phyloP scores from a whole-genome alignment of 1,140 invertebrate genomes.

The Lasioglossum baleicum region DNA sequence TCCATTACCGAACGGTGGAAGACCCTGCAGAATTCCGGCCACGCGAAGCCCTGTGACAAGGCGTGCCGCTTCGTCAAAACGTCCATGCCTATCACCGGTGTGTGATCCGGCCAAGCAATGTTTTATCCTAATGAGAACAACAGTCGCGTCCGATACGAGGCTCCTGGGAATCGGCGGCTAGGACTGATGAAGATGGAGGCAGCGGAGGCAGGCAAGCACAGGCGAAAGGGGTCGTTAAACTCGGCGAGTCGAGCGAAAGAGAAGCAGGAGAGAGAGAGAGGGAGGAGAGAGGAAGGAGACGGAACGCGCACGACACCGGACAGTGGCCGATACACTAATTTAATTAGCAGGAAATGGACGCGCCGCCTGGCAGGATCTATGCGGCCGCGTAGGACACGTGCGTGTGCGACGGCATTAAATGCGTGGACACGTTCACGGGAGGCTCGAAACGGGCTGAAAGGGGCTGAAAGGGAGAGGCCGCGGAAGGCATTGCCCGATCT shows the following conservation, averaged over 20 bases:
- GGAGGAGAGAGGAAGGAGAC: slow-evolving; percentile 21
- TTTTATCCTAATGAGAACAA: slow-evolving; percentile 78
- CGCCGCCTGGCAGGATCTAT: slow-evolving; percentile 47
- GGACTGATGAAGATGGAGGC: slow-evolving; percentile 71
- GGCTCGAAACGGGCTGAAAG: neutral
- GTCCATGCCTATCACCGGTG: too few relatives aligned
- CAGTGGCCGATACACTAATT: slow-evolving; percentile 73
- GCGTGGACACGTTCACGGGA: slow-evolving; percentile 51
- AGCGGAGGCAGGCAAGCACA: slow-evolving; percentile 24
- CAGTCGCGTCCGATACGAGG: slow-evolving; percentile 68
- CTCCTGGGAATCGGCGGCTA: slow-evolving; percentile 72
- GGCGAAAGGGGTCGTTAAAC: slow-evolving; percentile 18
- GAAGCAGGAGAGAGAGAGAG: neutral
- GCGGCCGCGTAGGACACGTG: slow-evolving; percentile 46
- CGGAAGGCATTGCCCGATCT: slow-evolving; percentile 36
- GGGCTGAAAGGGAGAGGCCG: slow-evolving; percentile 16
- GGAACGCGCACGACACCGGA: slow-evolving; percentile 59
- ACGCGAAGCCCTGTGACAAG: too few relatives aligned
- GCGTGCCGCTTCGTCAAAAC: too few relatives aligned
- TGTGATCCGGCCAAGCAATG: too few relatives aligned
- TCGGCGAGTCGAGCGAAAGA: too few relatives aligned
- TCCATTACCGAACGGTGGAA: too few relatives aligned
- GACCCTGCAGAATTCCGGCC: too few relatives aligned
- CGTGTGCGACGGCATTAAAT: slow-evolving; percentile 61
- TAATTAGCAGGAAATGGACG: slow-evolving; percentile 71